Conservation (phyloP, 2,113 vertebrate genomes). For the Chauna torquata region DNA sequence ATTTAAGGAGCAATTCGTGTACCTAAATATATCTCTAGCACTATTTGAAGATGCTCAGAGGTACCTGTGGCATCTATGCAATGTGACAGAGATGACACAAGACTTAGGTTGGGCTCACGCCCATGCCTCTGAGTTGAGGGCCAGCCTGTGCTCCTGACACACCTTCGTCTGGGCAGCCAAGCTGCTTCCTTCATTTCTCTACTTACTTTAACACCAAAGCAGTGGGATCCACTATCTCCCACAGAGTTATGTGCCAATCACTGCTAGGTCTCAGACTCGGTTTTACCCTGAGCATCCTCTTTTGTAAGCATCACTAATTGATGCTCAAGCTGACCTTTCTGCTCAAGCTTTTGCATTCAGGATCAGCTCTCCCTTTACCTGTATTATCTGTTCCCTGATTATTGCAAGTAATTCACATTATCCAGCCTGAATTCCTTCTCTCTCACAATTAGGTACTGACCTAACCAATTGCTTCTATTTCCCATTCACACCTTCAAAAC, state of each 20-base stretch:
- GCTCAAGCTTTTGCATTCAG: not conserved
- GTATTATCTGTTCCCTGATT: not conserved
- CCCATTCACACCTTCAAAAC: not conserved
- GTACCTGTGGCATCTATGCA: not conserved
- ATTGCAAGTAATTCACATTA: not conserved
- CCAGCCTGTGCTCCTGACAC: not conserved
- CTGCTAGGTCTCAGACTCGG: not conserved
- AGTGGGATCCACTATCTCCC: not conserved
- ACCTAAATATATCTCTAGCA: not conserved
- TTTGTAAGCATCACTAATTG: not conserved
- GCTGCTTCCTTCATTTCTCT: not conserved
- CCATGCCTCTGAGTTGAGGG: rapidly evolving
- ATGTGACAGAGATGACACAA: not conserved
- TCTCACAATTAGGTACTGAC: no score
- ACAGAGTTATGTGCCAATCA: not conserved
- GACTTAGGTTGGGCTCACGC: not conserved
- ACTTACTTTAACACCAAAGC: not conserved
- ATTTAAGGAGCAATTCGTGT: not conserved
- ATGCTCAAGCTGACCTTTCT: not conserved
- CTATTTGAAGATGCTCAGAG: not conserved
- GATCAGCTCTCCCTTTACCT: not conserved
- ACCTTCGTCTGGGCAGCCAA: not conserved
- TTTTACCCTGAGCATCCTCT: not conserved
- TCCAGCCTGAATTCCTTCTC: not conserved
- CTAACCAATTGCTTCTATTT: not conserved